These are phyloP conservation scores for Aricia artaxerxes DNA, from an alignment of 2,888 invertebrate genomes.

Conservation along the genomic window DNA sequence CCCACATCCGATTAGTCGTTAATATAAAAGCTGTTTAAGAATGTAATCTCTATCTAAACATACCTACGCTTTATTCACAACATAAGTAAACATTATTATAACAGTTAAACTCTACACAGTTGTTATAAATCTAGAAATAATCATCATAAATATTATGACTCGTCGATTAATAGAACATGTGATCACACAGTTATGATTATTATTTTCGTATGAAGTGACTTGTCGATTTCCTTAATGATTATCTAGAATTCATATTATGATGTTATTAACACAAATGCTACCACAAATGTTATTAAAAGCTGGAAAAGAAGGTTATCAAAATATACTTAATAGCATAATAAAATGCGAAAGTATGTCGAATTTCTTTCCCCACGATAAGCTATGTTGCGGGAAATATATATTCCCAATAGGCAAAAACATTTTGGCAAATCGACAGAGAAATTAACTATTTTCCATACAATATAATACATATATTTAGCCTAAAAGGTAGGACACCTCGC, in stretches of 20 bases:
- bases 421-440: too few relatives aligned
- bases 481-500: too few relatives aligned
- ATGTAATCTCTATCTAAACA: neutral
- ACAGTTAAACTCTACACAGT: neutral
- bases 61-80: neutral
- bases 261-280: neutral
- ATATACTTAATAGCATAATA: too few relatives aligned
- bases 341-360: too few relatives aligned
- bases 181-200: neutral
- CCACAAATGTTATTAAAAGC: too few relatives aligned
- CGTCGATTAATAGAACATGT: neutral
- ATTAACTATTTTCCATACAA: too few relatives aligned
- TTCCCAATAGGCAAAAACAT: too few relatives aligned
- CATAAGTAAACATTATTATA: neutral
- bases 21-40: neutral
- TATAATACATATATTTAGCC: too few relatives aligned
- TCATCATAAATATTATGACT: conserved; percentile 1
- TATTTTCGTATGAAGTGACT: neutral
- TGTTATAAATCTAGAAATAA: neutral
- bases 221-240: neutral
- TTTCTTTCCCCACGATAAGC: too few relatives aligned
- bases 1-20: too few relatives aligned
- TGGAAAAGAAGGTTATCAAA: too few relatives aligned
- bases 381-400: too few relatives aligned
- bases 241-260: neutral